Percentiles rank a stretch among this genome's conserved stretches.
These are phyloP conservation scores for Rhodeus uyekii DNA, from an alignment of 2,797 vertebrate genomes.

Conservation along the genomic window DNA sequence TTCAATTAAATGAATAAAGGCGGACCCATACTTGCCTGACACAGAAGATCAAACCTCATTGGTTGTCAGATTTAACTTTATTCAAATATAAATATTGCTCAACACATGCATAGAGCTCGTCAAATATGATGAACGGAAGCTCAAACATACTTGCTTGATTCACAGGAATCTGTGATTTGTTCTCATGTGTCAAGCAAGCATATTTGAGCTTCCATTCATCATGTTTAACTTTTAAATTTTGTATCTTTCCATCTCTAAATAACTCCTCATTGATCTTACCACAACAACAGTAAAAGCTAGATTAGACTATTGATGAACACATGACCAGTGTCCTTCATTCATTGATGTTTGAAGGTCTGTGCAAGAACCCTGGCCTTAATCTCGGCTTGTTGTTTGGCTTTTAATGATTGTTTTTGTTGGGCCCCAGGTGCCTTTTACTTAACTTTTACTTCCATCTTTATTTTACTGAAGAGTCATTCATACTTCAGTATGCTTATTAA, in stretches of 20 bases:
- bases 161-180: too few species aligned
- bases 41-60: neutral
- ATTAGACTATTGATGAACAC: constrained; percentile 37
- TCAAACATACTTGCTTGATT: neutral
- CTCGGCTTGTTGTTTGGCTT: constrained; percentile 40
- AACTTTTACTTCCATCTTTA: constrained; percentile 72
- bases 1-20: neutral
- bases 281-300: neutral
- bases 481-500: constrained; percentile 42
- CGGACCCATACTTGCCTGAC: neutral
- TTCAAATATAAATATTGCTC: too few species aligned
- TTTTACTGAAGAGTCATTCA: constrained; percentile 58
- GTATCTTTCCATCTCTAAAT: neutral
- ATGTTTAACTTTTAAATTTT: neutral
- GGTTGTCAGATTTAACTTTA: neutral
- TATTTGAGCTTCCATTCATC: neutral
- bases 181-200: neutral
- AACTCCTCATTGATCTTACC: constrained; percentile 3
- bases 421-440: constrained; percentile 62
- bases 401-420: constrained; percentile 56
- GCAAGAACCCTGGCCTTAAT: constrained; percentile 36
- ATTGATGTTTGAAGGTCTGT: constrained; percentile 53
- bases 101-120: too few species aligned
- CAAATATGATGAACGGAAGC: neutral
- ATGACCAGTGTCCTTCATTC: constrained; percentile 38